phyloP scores from a whole-genome alignment of 2,888 invertebrate genomes.

The Limnephilus marmoratus region DNA sequence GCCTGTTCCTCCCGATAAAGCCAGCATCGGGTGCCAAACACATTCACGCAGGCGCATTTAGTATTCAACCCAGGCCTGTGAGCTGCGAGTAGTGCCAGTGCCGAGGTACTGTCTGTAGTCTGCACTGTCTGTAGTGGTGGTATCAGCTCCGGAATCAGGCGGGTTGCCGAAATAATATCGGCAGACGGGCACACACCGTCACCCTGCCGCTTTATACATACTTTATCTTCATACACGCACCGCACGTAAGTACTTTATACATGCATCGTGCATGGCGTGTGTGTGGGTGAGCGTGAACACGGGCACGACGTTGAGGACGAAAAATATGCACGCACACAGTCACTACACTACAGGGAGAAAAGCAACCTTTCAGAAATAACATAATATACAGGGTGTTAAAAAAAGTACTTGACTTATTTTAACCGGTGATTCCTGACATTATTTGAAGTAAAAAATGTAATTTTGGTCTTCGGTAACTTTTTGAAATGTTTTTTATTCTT shows the following conservation, averaged over 20 bases:
- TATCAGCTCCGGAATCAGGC: not conserved
- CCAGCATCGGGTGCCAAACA: not conserved
- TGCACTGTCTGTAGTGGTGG: not conserved
- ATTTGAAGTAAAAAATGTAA: too few species aligned
- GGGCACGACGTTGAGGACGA: not conserved
- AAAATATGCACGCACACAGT: not conserved
- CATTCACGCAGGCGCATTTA: conserved; percentile 25
- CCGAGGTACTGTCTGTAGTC: not conserved
- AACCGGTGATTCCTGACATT: too few species aligned
- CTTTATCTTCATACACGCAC: not conserved
- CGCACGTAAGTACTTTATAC: not conserved
- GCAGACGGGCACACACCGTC: conserved; percentile 43
- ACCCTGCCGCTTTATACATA: not conserved
- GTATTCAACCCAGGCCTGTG: not conserved
- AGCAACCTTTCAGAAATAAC: conserved; percentile 7
- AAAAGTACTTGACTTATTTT: too few species aligned
- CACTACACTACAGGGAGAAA: not conserved
- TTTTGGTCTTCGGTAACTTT: too few species aligned
- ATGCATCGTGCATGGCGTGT: not conserved
- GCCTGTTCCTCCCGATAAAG: not conserved
- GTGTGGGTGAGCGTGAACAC: not conserved
- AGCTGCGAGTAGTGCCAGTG: too few species aligned
- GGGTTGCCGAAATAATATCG: conserved; percentile 48
- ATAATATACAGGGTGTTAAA: too few species aligned
- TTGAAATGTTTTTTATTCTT: too few species aligned